Evolutionary conservation across 2,888 invertebrate species (phyloP).

Genomic region (Agonopterix alstromeriana): DNA sequence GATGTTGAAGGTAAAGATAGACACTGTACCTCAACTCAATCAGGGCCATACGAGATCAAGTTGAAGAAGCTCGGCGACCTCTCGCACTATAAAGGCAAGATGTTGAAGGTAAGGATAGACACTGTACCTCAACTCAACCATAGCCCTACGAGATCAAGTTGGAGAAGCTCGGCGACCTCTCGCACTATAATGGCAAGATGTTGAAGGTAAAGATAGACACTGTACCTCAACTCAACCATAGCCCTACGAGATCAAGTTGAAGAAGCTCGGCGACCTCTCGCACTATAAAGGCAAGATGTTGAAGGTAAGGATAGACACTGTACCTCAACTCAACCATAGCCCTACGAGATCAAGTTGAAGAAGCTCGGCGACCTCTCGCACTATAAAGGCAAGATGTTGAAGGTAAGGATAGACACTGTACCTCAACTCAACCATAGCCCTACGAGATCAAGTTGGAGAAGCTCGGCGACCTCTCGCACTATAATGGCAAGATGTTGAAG

Average conservation of each 20-base stretch:
- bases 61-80: too few species aligned
- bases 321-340: constrained; percentile 30
- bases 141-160: too few species aligned
- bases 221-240: constrained; percentile 99
- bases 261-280: constrained; percentile 93
- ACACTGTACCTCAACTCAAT: too few species aligned
- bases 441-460: constrained; percentile 98
- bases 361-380: constrained; percentile 93
- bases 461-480: constrained; percentile 91
- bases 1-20: too few species aligned
- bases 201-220: too few species aligned
- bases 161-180: too few species aligned
- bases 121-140: too few species aligned
- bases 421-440: constrained; percentile 51
- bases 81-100: too few species aligned
- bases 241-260: constrained; percentile 96
- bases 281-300: constrained; percentile 89
- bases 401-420: constrained; percentile 29
- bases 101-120: too few species aligned
- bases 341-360: constrained; percentile 97
- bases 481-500: constrained; percentile 86
- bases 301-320: constrained; percentile 35
- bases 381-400: constrained; percentile 87
- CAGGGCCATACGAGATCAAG: too few species aligned
- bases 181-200: too few species aligned